These are phyloP conservation scores for Micropterix aruncella DNA, from an alignment of 2,888 invertebrate species.

Conservation along the genomic window DNA sequence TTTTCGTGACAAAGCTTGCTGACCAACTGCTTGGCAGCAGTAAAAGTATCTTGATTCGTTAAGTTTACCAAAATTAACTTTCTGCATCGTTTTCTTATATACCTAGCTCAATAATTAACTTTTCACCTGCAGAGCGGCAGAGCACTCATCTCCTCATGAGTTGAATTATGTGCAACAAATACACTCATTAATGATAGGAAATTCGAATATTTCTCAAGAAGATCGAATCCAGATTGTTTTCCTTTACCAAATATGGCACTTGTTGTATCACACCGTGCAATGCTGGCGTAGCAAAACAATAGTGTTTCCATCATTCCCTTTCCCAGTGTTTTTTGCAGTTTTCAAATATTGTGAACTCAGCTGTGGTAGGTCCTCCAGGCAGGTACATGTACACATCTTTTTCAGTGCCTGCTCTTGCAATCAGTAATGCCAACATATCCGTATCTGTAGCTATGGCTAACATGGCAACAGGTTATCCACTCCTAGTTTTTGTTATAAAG, in stretches of 20 bases:
- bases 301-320: not conserved
- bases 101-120: not conserved
- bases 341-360: not conserved
- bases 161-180: too few relatives aligned
- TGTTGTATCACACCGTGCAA: slow-evolving; percentile 1
- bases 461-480: slow-evolving; percentile 4
- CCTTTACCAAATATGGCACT: slow-evolving; percentile 1
- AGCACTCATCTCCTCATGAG: slow-evolving; percentile 1
- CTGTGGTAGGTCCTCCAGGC: not conserved
- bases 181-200: not conserved
- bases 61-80: slow-evolving; percentile 1
- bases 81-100: not conserved
- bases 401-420: not conserved
- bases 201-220: slow-evolving; percentile 1
- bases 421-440: slow-evolving; percentile 3
- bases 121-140: not conserved
- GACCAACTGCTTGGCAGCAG: not conserved
- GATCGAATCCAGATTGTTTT: slow-evolving; percentile 1
- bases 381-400: slow-evolving; percentile 1
- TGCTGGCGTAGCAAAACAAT: slow-evolving; percentile 1
- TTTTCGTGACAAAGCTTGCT: not conserved
- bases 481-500: too few relatives aligned
- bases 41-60: slow-evolving; percentile 1
- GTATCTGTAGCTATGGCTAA: slow-evolving; percentile 1
- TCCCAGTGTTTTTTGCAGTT: slow-evolving; percentile 1